These are phyloP conservation scores for Cheirogaleus major DNA, from an alignment of 2,797 vertebrate species.

Conservation along the genomic window DNA sequence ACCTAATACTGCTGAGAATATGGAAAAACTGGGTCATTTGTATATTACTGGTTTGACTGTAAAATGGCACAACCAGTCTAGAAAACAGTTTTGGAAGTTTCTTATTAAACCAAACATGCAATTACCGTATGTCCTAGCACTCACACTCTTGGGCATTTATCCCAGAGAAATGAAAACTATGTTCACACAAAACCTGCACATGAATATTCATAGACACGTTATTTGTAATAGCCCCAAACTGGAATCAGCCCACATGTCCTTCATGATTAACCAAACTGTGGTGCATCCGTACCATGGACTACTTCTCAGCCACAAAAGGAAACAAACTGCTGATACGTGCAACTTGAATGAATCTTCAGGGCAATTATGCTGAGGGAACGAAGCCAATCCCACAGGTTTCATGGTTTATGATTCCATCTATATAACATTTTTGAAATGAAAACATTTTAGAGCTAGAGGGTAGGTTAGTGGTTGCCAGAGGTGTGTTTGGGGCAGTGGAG, in stretches of 20 bases:
- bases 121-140: background rate
- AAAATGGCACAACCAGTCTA: background rate
- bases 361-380: background rate
- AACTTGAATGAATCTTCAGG: background rate
- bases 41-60: background rate
- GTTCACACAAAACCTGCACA: background rate
- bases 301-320: background rate
- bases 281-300: background rate
- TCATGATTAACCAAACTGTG: background rate
- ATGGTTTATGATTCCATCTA: background rate
- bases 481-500: background rate
- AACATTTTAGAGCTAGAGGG: background rate
- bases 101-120: background rate
- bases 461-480: background rate
- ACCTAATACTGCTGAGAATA: background rate
- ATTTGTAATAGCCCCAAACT: background rate
- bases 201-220: background rate
- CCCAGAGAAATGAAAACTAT: slow-evolving; percentile 36
- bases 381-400: background rate
- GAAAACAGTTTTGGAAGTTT: background rate
- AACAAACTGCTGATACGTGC: too few species aligned
- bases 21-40: background rate
- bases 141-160: background rate
- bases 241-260: background rate
- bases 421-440: background rate